Evolutionary conservation across 2,888 invertebrate species (phyloP).

Genomic region (Caenorhabditis auriculariae): DNA sequence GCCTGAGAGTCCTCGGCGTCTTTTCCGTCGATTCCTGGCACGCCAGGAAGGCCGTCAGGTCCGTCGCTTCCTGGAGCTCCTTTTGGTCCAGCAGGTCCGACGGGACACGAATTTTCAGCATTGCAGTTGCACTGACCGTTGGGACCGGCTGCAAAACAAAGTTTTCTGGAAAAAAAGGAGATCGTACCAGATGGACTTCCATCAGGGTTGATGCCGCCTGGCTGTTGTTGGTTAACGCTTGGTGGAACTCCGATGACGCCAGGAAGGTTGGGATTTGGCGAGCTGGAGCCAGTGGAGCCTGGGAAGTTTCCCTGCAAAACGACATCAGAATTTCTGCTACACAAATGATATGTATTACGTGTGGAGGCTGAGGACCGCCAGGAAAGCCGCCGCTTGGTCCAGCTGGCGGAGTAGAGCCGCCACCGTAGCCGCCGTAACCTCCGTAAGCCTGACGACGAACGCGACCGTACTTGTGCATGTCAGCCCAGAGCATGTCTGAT

Average conservation of each 20-base stretch:
- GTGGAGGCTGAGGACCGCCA: slow-evolving; percentile 15
- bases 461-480: slow-evolving; percentile 37
- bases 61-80: slow-evolving; percentile 46
- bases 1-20: slow-evolving; percentile 50
- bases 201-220: slow-evolving; percentile 30
- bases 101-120: slow-evolving; percentile 45
- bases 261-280: slow-evolving; percentile 12
- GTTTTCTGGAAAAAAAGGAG: neutral
- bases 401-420: slow-evolving; percentile 11
- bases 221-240: slow-evolving; percentile 20
- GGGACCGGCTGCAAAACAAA: slow-evolving; percentile 25
- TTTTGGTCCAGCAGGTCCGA: slow-evolving; percentile 51
- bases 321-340: no score
- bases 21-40: slow-evolving; percentile 44
- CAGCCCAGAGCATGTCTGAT: slow-evolving; percentile 32
- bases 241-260: slow-evolving; percentile 35
- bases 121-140: slow-evolving; percentile 43
- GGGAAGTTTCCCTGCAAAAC: no score
- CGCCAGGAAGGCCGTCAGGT: slow-evolving; percentile 48
- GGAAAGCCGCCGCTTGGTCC: slow-evolving; percentile 21
- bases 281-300: slow-evolving; percentile 10
- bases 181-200: slow-evolving; percentile 10
- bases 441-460: slow-evolving; percentile 38
- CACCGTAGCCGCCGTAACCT: slow-evolving; percentile 42
- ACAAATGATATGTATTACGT: no score